A percentile compares a stretch with the other conserved stretches of the same genome.
These are phyloP conservation scores for Bagarius yarrelli DNA, from an alignment of 2,113 vertebrate species.

Conservation along the genomic window DNA sequence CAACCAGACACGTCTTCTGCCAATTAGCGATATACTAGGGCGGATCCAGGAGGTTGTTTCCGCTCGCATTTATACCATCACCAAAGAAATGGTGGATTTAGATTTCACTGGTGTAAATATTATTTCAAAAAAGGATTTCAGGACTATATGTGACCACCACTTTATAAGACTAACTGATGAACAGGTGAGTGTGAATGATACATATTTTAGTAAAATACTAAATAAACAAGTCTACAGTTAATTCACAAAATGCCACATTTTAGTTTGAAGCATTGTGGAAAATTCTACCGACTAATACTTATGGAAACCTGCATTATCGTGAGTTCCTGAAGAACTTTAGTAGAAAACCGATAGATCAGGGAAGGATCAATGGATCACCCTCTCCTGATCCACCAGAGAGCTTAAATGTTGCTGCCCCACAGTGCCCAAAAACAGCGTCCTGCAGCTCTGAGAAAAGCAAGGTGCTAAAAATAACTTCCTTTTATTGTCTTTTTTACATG, in stretches of 20 bases:
- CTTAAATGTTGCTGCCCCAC: constrained; percentile 9
- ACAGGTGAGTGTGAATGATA: constrained; percentile 61
- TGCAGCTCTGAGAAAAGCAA: constrained; percentile 34
- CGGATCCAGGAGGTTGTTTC: constrained; percentile 58
- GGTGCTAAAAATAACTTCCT: not conserved
- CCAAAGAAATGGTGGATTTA: constrained; percentile 62
- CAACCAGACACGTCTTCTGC: constrained; percentile 54
- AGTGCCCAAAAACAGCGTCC: constrained; percentile 35
- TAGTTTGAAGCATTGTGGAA: constrained; percentile 75
- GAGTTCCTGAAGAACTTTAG: constrained; percentile 68
- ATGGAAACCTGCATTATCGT: constrained; percentile 61
- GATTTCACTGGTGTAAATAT: constrained; percentile 56
- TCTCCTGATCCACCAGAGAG: not conserved
- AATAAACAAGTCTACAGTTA: not conserved
- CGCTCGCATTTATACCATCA: constrained; percentile 56
- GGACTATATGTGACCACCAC: constrained; percentile 58
- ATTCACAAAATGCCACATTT: not conserved
- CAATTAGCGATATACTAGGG: constrained; percentile 59
- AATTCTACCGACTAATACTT: constrained; percentile 58
- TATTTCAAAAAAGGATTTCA: constrained; percentile 66
- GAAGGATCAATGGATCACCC: not conserved
- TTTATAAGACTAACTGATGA: constrained; percentile 69
- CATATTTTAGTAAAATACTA: not conserved
- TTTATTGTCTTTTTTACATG: not conserved
- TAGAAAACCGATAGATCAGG: constrained; percentile 10